Evolutionary conservation across 2,113 vertebrate species (phyloP), one percentile per base, ranked within the genome.

Genomic region (Anolis sagrei): DNA sequence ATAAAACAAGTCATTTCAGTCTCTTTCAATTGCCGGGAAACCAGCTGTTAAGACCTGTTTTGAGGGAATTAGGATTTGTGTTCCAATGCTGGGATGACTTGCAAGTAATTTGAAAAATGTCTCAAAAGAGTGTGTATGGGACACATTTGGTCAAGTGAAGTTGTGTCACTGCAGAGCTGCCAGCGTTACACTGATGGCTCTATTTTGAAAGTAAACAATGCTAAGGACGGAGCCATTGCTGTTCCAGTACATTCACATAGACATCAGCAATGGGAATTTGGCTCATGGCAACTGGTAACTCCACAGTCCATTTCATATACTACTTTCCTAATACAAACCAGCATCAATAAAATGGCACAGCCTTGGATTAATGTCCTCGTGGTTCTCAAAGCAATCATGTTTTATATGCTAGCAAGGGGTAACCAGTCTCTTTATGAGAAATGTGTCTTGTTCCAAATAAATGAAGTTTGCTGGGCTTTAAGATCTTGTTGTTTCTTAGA

Each of bases 1-100:
- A 72, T 85, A 66, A 85, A 39, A 70, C 16, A 68, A n/a, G 36
- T 78, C 25, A 58, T 78, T 78, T 70, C 44, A 69, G 39, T 73
- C 39, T 61, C 69, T 62, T 75, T 49, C 19, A 48, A 29, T 34
- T 3, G 0, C 34, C 1, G 75, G 32, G 78, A 29, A 49, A 1
- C 9, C 25, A 74, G 1, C 14, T 13, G 79, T 58, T 78, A 64
- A 86, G 13, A 5, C 44, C 34, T 76, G 2, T 34, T 87, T 13
- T 84, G 21, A 58, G 25, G 32, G 75, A 14, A 78, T 13, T 78
- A 36, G 74, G 70, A 83, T 62, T 62, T 62, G 74, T 18, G 44
- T 83, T 83, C 48, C 23, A 39, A 34, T 9, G 34, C 25, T 68
- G 23, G 32, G 70, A 81, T 1, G 8, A 8, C 36, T 9, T 23